A percentile compares a stretch with the other conserved stretches of the same genome.
Evolutionary conservation across 2,888 invertebrate species (phyloP).

Genomic region (Actias luna): DNA sequence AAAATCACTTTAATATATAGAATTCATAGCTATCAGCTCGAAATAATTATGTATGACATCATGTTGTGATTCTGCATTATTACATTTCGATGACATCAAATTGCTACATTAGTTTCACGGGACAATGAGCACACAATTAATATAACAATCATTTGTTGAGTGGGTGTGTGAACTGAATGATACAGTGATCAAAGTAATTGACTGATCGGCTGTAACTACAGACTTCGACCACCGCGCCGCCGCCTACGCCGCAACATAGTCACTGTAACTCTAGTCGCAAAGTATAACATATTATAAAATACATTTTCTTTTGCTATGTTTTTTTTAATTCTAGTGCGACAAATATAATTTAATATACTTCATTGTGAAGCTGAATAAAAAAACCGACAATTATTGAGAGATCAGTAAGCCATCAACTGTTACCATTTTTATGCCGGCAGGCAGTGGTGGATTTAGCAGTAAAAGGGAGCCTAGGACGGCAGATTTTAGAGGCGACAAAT

Average conservation of each 20-base stretch:
- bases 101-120: slow-evolving; percentile 13
- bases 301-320: background rate
- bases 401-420: too few relatives aligned
- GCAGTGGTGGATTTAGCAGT: too few relatives aligned
- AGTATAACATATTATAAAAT: background rate
- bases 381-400: too few relatives aligned
- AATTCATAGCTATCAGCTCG: background rate
- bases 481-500: too few relatives aligned
- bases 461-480: too few relatives aligned
- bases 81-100: background rate
- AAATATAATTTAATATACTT: too few relatives aligned
- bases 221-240: slow-evolving; percentile 28
- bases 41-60: background rate
- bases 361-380: too few relatives aligned
- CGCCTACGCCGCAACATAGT: slow-evolving; percentile 29
- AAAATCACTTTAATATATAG: background rate
- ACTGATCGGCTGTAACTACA: slow-evolving; percentile 40
- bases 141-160: slow-evolving; percentile 42
- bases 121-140: slow-evolving; percentile 33
- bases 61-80: background rate
- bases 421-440: too few relatives aligned
- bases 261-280: slow-evolving; percentile 23
- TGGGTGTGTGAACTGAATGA: slow-evolving; percentile 42
- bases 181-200: slow-evolving; percentile 50
- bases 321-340: too few relatives aligned